A percentile compares a stretch with the other conserved stretches of the same genome.
Conservation (phyloP, 2,797 vertebrate genomes). For the Micrastur ruficollis region DNA sequence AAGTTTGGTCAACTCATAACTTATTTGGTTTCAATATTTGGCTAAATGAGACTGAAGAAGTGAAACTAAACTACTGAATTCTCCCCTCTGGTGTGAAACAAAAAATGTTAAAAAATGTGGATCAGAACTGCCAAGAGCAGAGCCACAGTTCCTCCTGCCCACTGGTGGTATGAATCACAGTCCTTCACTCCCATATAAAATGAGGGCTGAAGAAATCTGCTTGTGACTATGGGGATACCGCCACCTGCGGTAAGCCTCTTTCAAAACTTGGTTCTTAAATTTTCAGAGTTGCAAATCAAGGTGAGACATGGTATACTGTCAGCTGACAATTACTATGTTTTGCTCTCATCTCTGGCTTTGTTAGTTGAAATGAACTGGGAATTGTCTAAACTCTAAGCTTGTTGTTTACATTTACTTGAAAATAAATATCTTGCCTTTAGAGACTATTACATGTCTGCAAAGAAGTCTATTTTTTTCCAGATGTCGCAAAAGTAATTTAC, state of each 20-base stretch:
- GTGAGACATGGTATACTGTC: neutral
- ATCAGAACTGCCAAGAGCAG: neutral
- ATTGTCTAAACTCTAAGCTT: neutral
- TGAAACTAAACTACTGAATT: neutral
- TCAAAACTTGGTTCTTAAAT: neutral
- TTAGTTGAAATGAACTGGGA: neutral
- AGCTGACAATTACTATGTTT: neutral
- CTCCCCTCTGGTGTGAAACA: neutral
- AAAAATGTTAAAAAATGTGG: neutral
- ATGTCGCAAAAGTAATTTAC: conserved; percentile 27
- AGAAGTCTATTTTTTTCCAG: neutral
- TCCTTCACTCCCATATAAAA: neutral
- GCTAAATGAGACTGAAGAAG: neutral
- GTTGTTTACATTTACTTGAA: conserved; percentile 11
- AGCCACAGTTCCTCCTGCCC: neutral
- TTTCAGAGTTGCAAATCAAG: neutral
- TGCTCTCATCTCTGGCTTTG: neutral
- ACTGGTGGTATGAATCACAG: neutral
- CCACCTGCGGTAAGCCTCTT: neutral
- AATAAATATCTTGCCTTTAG: conserved; percentile 18
- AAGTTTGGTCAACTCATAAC: neutral
- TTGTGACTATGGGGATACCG: neutral
- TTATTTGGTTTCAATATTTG: neutral
- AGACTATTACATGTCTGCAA: conserved; percentile 4
- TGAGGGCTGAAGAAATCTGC: neutral